Evolutionary conservation across 2,797 vertebrate genomes (phyloP), one percentile per base, ranked within the genome.

Genomic region (Hoplostethus mediterraneus): DNA sequence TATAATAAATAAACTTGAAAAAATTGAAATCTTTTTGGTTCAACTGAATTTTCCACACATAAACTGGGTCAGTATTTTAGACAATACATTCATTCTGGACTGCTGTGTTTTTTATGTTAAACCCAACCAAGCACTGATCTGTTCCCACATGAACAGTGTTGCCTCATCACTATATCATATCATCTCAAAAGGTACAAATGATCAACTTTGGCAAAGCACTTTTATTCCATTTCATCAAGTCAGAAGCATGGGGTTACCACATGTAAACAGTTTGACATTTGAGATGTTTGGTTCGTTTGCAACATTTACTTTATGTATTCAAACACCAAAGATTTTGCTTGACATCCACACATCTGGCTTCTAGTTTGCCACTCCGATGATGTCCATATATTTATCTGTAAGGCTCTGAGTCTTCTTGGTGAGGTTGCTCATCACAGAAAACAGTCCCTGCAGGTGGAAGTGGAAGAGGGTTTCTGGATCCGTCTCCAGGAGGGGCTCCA

Each of bases 361-460:
- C 58, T 83, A 93, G 58, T 85, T 82, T 67, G 72, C 38, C 12
- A 87, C 63, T 59, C 95, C 95, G 0, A 95, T 91, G 40, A 97
- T 95, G 82, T 97, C 94, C 92, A 95, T 93, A 84, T 99, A 98
- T 82, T 94, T 95, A 6, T 92, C 88, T 0, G 95, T 97, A 55
- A 99, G 89, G 16, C 85, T 91, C 0, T 94, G 93, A 1, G 95
- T 95, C 88, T 93, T 94, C 80, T 90, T 90, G 55, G 95, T 96
- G 28, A 98, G 95, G 53, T 91, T 80, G 0, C 86, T 92, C 64
- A 97, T 95, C 77, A 97, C 90, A 5, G 90, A 94, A 80, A 96
- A 96, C 67, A 99, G 91, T 30, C 96, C 96, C 0, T 21, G 90
- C 47, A 97, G 90, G 3, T 98, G 97, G 71, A 96, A 95, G 56